A percentile compares a stretch with the other conserved stretches of the same genome.
Evolutionary conservation across 2,888 invertebrate genomes (phyloP).

Genomic region (Lasius fuliginosus): DNA sequence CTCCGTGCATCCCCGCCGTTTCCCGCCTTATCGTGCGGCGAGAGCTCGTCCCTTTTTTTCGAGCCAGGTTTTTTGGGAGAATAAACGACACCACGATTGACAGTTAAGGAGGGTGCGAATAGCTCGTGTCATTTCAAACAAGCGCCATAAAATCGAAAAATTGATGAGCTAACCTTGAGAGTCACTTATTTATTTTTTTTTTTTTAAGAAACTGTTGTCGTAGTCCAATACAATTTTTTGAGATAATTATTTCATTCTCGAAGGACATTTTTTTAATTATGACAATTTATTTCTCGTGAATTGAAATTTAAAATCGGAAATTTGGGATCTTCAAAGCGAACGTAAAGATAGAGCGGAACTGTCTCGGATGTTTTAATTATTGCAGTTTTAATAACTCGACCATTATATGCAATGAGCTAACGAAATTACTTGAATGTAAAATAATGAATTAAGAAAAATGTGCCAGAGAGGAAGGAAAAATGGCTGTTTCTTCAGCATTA

Average conservation of each 20-base stretch:
- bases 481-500: constrained; percentile 34
- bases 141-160: constrained; percentile 44
- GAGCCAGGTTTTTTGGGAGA: constrained; percentile 34
- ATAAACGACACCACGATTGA: constrained; percentile 54
- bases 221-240: background rate
- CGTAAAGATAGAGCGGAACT: background rate
- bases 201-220: background rate
- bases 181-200: background rate
- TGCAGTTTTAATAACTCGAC: background rate
- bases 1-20: constrained; percentile 9
- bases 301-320: background rate
- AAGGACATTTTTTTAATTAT: background rate
- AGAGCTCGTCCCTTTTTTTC: constrained; percentile 41
- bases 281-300: background rate
- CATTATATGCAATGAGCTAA: constrained; percentile 9
- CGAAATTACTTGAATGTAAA: background rate
- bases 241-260: background rate
- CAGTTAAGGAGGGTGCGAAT: constrained; percentile 54
- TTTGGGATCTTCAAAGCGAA: background rate
- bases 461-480: background rate
- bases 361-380: background rate
- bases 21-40: constrained; percentile 41
- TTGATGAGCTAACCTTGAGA: constrained; percentile 24
- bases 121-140: constrained; percentile 38
- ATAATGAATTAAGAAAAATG: constrained; percentile 35